Base-by-base conservation (phyloP, 2,888 invertebrate species). In the Pollenia amentaria region DNA sequence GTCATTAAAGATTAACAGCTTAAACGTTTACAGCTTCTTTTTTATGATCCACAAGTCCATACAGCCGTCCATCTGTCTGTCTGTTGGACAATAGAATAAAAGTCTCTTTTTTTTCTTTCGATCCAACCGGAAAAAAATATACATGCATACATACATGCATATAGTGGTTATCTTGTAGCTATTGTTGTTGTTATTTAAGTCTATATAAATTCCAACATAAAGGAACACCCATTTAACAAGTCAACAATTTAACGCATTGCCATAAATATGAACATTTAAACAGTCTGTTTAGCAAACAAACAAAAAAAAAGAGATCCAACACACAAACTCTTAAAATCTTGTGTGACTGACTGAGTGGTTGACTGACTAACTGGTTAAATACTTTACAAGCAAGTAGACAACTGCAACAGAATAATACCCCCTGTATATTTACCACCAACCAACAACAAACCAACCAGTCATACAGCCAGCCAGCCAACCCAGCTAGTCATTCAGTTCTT, bases 171-270 rank as follows among this genome's bases (percentile, higher is more conserved):
- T 82, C 6, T 65, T 84, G 76, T 78, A 67, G 65, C 70, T 64
- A 76, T 80, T 72, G 77, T 83, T 64, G 53, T 69, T 83, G 44
- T 44, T 79, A 11, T 60, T 83, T 79, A 60, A 67, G 86, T 82
- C 11, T 40, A 79, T 78, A 86, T 72, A 85, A 87, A 87, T 87
- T 87, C 86, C 84, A 88, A 88, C 87, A 88, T 88, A 86, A 88
- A 88, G 91, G 90, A 92, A 91, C 92, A 91, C 92, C 91, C 92
- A 92, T 93, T 92, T 92, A 92, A 92, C 92, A 93, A 93, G 93
- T 93, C 93, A 93, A 90, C 92, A 91, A 91, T 91, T 91, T 91
- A 92, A 91, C 91, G 89, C 91, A 91, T 91, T 91, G 90, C 93
- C 92, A 93, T 93, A 93, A 93, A 93, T 93, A 92, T 92, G 90